Evolutionary conservation across 2,113 vertebrate genomes (phyloP), one percentile per base, ranked within the genome.

Genomic region (Pachycephala philippinensis): DNA sequence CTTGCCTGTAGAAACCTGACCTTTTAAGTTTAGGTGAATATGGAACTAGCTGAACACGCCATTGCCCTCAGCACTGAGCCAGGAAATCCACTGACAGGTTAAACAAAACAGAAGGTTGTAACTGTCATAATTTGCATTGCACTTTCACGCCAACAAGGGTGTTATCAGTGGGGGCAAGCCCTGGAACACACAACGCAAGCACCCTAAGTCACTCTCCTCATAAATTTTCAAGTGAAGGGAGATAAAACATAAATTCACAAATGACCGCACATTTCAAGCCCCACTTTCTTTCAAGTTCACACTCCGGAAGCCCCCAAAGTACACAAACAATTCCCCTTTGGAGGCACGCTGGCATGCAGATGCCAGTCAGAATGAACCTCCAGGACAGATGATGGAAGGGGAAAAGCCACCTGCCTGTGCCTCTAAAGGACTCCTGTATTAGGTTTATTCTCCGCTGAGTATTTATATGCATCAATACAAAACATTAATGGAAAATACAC

Each of bases 91-190:
- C 97, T 98, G 98, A 98, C 98, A 98, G 96, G 98, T 98, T 98
- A 98, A 98, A 98, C 98, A 98, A 98, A 98, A 98, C 98, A 98
- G 98, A 98, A 98, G 97, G 98, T 98, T 98, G 98, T 98, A 98
- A 98, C 98, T 98, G 98, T 98, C 98, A 98, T 98, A 98, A 98
- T 98, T 98, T 98, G 98, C 98, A 98, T 98, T 98, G 98, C 98
- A 98, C 98, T 98, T 98, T 98, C 98, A 98, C 98, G 97, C 98
- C 98, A 98, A 98, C 98, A 98, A 98, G 98, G 98, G 98, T 98
- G 98, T 98, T 98, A 98, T 98, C 98, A 98, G 98, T 97, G 96
- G 97, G 98, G 98, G 98, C 98, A 98, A 98, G 98, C 98, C 98
- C 98, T 98, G 97, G 97, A 98, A 98, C 98, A 98, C 98, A 98